Evolutionary conservation across 2,888 invertebrate species (phyloP).

Genomic region (Lasioglossum calceatum): DNA sequence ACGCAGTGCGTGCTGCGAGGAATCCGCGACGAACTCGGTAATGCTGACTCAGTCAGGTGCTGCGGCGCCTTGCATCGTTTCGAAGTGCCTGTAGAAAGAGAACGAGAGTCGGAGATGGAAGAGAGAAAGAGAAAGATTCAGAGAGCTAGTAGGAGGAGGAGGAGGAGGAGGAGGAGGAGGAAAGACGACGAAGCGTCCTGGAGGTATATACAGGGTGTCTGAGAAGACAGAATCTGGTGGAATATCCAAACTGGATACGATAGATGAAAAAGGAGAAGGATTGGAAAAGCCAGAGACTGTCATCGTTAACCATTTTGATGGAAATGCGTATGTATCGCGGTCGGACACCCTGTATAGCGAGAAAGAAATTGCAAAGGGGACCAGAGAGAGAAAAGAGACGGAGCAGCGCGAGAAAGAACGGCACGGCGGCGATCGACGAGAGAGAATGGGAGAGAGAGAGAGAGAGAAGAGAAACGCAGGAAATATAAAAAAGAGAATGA

Average conservation of each 20-base stretch:
- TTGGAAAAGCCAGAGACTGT: background rate
- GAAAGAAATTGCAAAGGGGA: background rate
- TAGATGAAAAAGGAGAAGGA: background rate
- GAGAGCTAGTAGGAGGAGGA: background rate
- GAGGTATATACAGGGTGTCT: background rate
- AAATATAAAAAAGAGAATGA: conserved; percentile 46
- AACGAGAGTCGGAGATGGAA: background rate
- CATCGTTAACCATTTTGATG: background rate
- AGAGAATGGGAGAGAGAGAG: background rate
- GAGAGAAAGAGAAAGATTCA: background rate
- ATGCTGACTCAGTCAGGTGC: conserved; percentile 78
- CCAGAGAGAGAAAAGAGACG: background rate
- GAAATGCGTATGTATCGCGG: background rate
- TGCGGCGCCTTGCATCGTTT: conserved; percentile 59
- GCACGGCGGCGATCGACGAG: background rate
- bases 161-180: conserved; percentile 1
- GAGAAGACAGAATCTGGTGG: background rate
- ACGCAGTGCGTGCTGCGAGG: conserved; percentile 60
- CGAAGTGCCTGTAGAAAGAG: conserved; percentile 35
- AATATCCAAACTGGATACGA: background rate
- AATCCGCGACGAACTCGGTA: conserved; percentile 66
- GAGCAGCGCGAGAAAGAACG: conserved; percentile 13
- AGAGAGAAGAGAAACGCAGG: conserved; percentile 11
- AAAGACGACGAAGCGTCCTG: background rate
- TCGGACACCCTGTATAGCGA: background rate